phyloP scores from a whole-genome alignment of 2,113 vertebrate genomes.

The Pseudolaguvia tuberculata region DNA sequence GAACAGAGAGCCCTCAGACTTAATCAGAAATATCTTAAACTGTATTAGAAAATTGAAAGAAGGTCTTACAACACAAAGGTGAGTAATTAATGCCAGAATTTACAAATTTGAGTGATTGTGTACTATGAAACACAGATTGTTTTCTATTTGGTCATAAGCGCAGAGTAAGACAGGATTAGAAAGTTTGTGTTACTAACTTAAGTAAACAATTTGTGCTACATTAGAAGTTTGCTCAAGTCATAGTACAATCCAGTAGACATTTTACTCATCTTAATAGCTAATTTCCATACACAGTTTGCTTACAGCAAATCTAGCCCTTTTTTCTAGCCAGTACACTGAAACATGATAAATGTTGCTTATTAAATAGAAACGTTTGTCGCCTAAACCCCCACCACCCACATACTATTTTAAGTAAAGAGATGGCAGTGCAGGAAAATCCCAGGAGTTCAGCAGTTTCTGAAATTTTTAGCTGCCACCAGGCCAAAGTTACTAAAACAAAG shows the following conservation, averaged over 20 bases:
- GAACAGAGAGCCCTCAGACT: no score
- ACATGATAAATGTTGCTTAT: not conserved
- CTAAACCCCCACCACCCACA: not conserved
- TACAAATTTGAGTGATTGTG: no score
- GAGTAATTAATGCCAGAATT: no score
- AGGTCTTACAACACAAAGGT: no score
- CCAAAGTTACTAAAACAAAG: not conserved
- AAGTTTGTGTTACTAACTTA: not conserved
- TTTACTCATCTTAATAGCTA: not conserved
- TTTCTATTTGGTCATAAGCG: no score
- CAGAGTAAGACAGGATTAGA: no score
- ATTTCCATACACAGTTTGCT: not conserved
- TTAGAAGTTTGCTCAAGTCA: not conserved
- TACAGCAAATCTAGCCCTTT: not conserved
- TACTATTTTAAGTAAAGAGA: not conserved
- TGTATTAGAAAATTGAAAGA: no score
- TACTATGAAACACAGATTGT: no score
- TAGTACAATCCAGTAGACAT: not conserved
- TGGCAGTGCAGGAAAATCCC: not conserved
- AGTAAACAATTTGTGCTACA: not conserved
- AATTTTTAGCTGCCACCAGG: not conserved
- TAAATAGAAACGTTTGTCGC: no score
- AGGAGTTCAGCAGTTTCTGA: not conserved
- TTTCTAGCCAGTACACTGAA: not conserved
- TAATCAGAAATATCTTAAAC: no score